phyloP scores from a whole-genome alignment of 2,113 vertebrate species.

The Megaleporinus macrocephalus region DNA sequence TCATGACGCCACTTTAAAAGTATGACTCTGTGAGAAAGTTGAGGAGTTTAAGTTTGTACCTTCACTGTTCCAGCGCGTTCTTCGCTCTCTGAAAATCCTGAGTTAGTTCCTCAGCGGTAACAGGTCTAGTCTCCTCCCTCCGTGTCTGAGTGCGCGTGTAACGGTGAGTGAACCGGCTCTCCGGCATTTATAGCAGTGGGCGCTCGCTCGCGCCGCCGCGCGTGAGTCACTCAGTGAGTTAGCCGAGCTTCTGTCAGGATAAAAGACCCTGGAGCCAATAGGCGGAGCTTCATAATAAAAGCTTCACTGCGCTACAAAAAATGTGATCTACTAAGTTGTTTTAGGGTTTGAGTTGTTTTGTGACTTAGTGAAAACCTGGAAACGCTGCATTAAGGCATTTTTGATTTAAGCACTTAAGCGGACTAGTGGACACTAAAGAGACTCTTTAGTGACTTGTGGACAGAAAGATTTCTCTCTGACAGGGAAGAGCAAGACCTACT shows the following conservation, averaged over 20 bases:
- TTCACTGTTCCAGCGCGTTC: slow-evolving; percentile 46
- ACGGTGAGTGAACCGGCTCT: slow-evolving; percentile 59
- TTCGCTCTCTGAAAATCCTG: neutral
- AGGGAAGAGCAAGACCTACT: too few species aligned
- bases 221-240: slow-evolving; percentile 65
- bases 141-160: slow-evolving; percentile 15
- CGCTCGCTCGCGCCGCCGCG: slow-evolving; percentile 58
- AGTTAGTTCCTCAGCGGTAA: slow-evolving; percentile 62
- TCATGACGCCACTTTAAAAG: neutral
- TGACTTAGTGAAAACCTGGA: too few species aligned
- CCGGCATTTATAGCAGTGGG: slow-evolving; percentile 67
- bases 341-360: too few species aligned
- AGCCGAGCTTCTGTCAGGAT: slow-evolving; percentile 67
- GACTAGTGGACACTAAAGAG: too few species aligned
- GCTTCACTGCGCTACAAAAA: neutral
- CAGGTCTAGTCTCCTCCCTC: neutral
- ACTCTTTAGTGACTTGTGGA: too few species aligned
- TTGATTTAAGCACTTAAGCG: too few species aligned
- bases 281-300: slow-evolving; percentile 66
- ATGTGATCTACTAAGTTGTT: too few species aligned
- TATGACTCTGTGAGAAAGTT: neutral
- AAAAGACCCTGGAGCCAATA: slow-evolving; percentile 55
- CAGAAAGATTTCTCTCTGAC: too few species aligned
- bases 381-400: too few species aligned
- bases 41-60: slow-evolving; percentile 61